Evolutionary conservation across 2,113 vertebrate genomes (phyloP).

Genomic region (Myxocyprinus asiaticus): DNA sequence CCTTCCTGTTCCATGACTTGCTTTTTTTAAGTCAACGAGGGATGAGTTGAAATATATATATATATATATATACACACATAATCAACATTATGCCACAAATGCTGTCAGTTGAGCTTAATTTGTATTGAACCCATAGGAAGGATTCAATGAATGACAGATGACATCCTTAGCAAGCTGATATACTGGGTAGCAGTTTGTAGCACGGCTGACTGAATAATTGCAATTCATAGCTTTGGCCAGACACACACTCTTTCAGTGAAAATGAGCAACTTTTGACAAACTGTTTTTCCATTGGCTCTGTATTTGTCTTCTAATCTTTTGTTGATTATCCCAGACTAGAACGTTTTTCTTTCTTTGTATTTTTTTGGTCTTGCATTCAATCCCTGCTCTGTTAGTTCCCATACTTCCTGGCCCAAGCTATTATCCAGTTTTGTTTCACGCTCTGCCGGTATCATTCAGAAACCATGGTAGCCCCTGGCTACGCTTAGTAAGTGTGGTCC

Average conservation of each 20-base stretch:
- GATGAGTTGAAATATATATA: too few species aligned
- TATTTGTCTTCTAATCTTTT: not conserved
- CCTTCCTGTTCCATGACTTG: too few species aligned
- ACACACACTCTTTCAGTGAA: not conserved
- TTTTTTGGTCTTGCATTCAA: not conserved
- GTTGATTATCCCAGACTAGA: not conserved
- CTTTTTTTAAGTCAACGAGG: too few species aligned
- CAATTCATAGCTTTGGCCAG: not conserved
- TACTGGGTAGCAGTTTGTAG: not conserved
- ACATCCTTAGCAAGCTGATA: not conserved
- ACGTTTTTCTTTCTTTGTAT: not conserved
- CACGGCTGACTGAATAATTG: conserved; percentile 2
- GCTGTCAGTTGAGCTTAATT: too few species aligned
- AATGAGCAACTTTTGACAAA: not conserved
- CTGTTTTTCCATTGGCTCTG: too few species aligned
- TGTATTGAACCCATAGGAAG: not conserved
- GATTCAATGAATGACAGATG: not conserved
- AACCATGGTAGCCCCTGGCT: conserved; percentile 1
- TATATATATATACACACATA: too few species aligned
- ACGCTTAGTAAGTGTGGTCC: conserved; percentile 1
- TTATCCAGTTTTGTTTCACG: conserved; percentile 20
- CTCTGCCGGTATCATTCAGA: conserved; percentile 7
- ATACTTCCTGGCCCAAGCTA: not conserved
- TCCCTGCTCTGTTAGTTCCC: not conserved
- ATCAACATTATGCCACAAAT: too few species aligned